Conservation (phyloP, 2,797 vertebrate species). For the Anisognathus igniventris region DNA sequence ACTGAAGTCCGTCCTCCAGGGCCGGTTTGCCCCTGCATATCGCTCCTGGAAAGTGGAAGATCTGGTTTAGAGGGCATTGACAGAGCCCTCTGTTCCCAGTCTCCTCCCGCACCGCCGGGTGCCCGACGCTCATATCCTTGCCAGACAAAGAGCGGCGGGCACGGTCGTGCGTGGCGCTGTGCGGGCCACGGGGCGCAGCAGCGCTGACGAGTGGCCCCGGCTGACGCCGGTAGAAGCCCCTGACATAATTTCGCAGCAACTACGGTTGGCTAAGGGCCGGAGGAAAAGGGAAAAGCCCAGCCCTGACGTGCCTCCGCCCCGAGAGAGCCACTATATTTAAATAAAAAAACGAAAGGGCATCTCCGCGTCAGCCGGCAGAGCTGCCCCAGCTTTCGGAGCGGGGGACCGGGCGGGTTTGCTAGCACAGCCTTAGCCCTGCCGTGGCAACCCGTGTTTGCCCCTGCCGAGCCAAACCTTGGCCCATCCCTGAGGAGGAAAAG, state of each 20-base stretch:
- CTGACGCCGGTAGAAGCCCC: background rate
- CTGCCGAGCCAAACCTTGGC: background rate
- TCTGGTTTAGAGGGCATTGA: background rate
- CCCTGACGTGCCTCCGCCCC: background rate
- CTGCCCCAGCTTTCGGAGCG: background rate
- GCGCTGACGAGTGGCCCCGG: rapidly evolving
- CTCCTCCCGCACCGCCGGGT: too few relatives aligned
- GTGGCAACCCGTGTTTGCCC: rapidly evolving
- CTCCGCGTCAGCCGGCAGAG: background rate
- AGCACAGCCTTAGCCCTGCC: background rate
- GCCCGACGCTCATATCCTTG: background rate
- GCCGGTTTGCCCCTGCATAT: background rate
- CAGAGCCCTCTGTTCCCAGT: too few relatives aligned
- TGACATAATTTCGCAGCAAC: background rate
- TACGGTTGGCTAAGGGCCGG: background rate
- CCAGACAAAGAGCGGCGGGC: background rate
- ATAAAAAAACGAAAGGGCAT: background rate
- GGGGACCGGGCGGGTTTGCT: background rate
- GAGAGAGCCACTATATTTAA: background rate
- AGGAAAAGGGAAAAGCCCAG: background rate
- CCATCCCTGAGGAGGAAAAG: background rate
- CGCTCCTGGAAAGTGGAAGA: background rate
- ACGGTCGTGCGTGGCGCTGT: background rate
- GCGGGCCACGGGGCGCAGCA: background rate
- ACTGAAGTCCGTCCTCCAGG: background rate